Evolutionary conservation across 2,888 invertebrate genomes (phyloP).

Genomic region (Lepas anatifera): DNA sequence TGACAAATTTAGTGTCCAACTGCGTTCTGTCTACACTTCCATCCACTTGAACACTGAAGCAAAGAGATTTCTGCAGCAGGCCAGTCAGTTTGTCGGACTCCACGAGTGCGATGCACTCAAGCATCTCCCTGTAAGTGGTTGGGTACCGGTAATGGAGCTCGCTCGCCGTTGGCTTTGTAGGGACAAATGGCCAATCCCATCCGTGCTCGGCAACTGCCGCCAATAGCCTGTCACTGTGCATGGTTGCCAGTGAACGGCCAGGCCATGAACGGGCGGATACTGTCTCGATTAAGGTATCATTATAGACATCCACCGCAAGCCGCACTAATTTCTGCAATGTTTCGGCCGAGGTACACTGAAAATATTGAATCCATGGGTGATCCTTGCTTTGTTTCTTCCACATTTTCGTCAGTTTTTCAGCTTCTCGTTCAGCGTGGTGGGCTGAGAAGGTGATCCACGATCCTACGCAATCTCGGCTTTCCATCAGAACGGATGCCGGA

Average conservation of each 20-base stretch:
- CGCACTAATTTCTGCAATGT: neutral
- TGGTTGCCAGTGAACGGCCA: neutral
- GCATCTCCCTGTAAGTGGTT: neutral
- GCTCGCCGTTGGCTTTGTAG: neutral
- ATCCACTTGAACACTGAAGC: neutral
- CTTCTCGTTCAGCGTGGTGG: neutral
- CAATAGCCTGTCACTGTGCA: neutral
- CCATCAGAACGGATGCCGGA: neutral
- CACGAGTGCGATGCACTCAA: neutral
- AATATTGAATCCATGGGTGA: neutral
- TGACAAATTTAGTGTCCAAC: neutral
- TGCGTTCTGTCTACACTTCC: neutral
- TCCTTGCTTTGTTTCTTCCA: neutral
- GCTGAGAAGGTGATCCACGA: neutral
- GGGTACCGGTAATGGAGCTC: too few relatives aligned
- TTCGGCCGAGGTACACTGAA: neutral
- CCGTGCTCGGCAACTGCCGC: neutral
- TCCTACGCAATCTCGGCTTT: too few relatives aligned
- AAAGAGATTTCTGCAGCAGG: neutral
- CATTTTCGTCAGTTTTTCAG: neutral
- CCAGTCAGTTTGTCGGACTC: neutral
- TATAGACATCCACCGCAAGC: neutral
- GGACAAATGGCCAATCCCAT: neutral
- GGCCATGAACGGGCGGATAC: neutral
- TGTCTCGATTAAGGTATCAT: neutral